These are phyloP conservation scores for Sarcophaga caerulescens DNA, from an alignment of 2,888 invertebrate species.

Conservation along the genomic window DNA sequence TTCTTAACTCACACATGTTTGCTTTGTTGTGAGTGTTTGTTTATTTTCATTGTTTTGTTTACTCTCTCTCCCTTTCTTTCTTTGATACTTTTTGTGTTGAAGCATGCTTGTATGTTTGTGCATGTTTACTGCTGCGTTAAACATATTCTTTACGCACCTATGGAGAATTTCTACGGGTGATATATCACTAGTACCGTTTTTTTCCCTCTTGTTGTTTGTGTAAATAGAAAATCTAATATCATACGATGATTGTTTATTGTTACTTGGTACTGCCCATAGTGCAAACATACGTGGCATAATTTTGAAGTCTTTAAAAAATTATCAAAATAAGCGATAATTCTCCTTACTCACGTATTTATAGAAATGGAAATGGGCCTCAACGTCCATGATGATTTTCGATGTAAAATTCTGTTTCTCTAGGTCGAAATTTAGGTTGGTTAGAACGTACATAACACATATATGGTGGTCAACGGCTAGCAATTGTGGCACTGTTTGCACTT, in stretches of 20 bases:
- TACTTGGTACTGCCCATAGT: neutral
- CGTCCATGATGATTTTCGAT: no score
- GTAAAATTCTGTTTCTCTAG: no score
- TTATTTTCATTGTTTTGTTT: neutral
- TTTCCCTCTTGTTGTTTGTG: neutral
- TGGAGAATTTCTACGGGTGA: conserved; percentile 1
- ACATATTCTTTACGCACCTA: neutral
- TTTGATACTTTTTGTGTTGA: conserved; percentile 7
- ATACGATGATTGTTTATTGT: neutral
- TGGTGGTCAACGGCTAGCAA: no score
- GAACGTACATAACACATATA: no score
- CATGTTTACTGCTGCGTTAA: conserved; percentile 30
- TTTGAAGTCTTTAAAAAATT: neutral
- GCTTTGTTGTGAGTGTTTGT: conserved; percentile 26
- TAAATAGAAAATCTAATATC: conserved; percentile 43
- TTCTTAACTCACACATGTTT: neutral
- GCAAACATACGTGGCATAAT: neutral
- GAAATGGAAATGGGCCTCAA: no score
- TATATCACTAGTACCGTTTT: neutral
- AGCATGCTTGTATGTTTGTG: conserved; percentile 18
- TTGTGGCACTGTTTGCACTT: no score
- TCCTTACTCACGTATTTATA: no score
- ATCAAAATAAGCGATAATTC: no score
- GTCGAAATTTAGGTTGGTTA: no score
- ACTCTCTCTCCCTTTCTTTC: neutral